phyloP scores from a whole-genome alignment of 1,140 invertebrate genomes.

The Rhyzopertha dominica region DNA sequence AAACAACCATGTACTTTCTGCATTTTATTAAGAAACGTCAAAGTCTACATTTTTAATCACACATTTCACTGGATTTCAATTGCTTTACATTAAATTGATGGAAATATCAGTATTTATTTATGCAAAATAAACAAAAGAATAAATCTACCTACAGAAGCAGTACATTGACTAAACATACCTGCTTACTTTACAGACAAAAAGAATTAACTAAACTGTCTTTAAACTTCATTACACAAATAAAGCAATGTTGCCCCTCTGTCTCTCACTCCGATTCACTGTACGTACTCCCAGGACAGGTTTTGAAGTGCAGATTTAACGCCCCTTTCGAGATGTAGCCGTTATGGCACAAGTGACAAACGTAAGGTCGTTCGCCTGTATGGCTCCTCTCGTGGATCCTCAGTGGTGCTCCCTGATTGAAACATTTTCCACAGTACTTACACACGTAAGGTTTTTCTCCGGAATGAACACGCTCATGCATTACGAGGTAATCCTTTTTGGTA shows the following conservation, averaged over 20 bases:
- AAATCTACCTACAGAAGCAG: too few relatives aligned
- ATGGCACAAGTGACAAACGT: conserved; percentile 33
- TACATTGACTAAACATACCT: too few relatives aligned
- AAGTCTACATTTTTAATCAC: too few relatives aligned
- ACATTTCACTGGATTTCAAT: too few relatives aligned
- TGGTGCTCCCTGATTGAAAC: conserved; percentile 46
- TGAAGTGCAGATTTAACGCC: conserved; percentile 33
- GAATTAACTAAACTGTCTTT: too few relatives aligned
- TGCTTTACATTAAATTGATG: too few relatives aligned
- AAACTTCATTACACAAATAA: background rate
- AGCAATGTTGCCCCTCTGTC: background rate
- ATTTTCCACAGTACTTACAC: conserved; percentile 50
- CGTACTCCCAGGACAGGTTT: conserved; percentile 30
- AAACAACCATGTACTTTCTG: too few relatives aligned
- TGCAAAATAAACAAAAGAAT: too few relatives aligned
- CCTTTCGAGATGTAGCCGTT: conserved; percentile 33
- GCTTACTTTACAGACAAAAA: too few relatives aligned
- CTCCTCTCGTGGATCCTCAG: conserved; percentile 49
- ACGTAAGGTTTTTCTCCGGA: conserved; percentile 52
- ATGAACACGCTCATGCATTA: conserved; percentile 55
- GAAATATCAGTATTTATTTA: too few relatives aligned
- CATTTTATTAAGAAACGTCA: too few relatives aligned
- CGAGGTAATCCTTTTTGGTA: conserved; percentile 51
- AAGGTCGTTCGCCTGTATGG: conserved; percentile 39
- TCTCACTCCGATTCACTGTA: background rate